These are phyloP conservation scores for Ochotona princeps DNA, from an alignment of 2,113 vertebrate species.

Conservation along the genomic window DNA sequence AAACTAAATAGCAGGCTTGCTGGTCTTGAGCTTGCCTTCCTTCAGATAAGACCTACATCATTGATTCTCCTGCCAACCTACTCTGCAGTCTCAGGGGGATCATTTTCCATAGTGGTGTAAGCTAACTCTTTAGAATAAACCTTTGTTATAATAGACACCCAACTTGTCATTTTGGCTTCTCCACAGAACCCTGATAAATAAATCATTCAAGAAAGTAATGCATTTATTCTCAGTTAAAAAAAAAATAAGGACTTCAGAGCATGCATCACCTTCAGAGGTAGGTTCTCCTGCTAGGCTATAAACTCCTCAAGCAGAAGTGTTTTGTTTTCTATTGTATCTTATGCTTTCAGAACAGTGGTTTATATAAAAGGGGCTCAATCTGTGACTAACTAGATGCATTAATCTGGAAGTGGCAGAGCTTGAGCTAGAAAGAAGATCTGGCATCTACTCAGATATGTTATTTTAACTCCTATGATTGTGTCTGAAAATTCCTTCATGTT, in stretches of 20 bases:
- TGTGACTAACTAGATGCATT: constrained; percentile 13
- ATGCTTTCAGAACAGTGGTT: not conserved
- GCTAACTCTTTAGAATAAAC: not conserved
- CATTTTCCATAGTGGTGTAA: not conserved
- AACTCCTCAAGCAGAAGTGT: not conserved
- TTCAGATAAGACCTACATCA: not conserved
- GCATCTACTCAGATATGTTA: not conserved
- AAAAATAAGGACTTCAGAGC: not conserved
- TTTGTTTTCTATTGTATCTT: not conserved
- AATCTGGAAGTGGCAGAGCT: not conserved
- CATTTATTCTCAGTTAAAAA: not conserved
- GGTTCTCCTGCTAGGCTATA: not conserved
- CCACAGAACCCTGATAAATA: not conserved
- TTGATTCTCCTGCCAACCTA: not conserved
- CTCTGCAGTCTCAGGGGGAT: not conserved
- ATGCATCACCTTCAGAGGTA: not conserved
- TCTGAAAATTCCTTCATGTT: constrained; percentile 21
- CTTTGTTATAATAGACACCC: not conserved
- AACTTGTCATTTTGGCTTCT: not conserved
- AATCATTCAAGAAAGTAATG: not conserved
- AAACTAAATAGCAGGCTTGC: not conserved
- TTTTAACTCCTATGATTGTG: not conserved
- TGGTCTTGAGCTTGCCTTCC: not conserved
- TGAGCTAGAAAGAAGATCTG: not conserved
- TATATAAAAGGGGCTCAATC: not conserved